Percentiles rank a stretch among this genome's conserved stretches.
Evolutionary conservation across 1,140 invertebrate genomes (phyloP).

Genomic region (Drosophila insularis): DNA sequence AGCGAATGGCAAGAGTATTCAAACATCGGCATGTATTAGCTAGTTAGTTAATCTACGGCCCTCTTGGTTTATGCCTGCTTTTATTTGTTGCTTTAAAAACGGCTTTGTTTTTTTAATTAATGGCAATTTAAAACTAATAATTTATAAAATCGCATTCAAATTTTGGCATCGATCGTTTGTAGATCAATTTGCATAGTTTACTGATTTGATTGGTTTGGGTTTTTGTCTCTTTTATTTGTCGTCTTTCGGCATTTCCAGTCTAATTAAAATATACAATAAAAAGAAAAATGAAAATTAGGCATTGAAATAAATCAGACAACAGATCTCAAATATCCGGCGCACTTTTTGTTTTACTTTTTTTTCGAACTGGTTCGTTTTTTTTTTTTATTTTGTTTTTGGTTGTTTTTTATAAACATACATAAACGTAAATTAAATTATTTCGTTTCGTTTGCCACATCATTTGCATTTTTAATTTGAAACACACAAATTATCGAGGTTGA

Average conservation of each 20-base stretch:
- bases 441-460: conserved; percentile 42
- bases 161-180: conserved; percentile 16
- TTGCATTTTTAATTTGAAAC: conserved; percentile 79
- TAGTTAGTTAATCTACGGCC: too few species aligned
- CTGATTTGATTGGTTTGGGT: conserved; percentile 54
- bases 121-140: conserved; percentile 79
- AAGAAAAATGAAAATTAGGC: conserved; percentile 22
- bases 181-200: conserved; percentile 69
- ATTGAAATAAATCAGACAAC: conserved; percentile 59
- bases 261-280: conserved; percentile 72
- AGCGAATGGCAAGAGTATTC: background rate
- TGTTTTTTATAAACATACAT: background rate
- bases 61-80: background rate
- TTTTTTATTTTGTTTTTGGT: background rate
- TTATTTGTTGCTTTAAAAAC: background rate
- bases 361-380: conserved; percentile 48
- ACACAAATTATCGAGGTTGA: conserved; percentile 59
- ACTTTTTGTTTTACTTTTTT: conserved; percentile 46
- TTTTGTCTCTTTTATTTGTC: background rate
- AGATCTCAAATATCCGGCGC: conserved; percentile 73
- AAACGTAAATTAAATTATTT: conserved; percentile 72
- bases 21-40: background rate
- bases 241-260: conserved; percentile 55
- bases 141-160: conserved; percentile 74
- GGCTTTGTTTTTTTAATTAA: conserved; percentile 63